Evolutionary conservation across 2,888 invertebrate genomes (phyloP).

Genomic region (Hypena proboscidalis): DNA sequence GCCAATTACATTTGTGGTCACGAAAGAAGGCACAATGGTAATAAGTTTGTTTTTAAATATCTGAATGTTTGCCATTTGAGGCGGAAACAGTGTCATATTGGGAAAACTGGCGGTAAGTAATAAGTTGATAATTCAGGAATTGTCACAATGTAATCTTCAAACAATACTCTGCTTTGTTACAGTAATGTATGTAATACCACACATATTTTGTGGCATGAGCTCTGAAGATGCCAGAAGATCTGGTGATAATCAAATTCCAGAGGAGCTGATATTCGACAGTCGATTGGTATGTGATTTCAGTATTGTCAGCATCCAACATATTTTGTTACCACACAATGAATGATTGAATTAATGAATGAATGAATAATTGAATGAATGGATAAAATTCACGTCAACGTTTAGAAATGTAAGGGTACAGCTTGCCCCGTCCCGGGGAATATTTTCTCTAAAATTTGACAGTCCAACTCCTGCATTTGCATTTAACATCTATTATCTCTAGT

Average conservation of each 20-base stretch:
- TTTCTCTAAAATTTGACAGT: too few relatives aligned
- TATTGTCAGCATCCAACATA: conserved; percentile 63
- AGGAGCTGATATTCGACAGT: conserved; percentile 8
- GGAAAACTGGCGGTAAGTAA: conserved; percentile 30
- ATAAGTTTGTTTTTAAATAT: conserved; percentile 45
- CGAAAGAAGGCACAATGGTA: too few relatives aligned
- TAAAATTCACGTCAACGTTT: too few relatives aligned
- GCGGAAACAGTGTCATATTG: conserved; percentile 54
- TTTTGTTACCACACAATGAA: conserved; percentile 69
- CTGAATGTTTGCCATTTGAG: conserved; percentile 65
- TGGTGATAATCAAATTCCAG: too few relatives aligned
- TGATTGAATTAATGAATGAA: too few relatives aligned
- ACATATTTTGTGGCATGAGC: conserved; percentile 46
- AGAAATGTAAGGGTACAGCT: too few relatives aligned
- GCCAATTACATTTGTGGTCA: conserved; percentile 67
- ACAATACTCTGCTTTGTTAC: conserved; percentile 17
- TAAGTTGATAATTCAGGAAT: too few relatives aligned
- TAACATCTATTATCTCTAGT: too few relatives aligned
- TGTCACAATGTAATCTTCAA: too few relatives aligned
- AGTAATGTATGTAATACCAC: conserved; percentile 56
- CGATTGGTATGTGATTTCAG: conserved; percentile 58
- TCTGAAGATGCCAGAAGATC: not conserved
- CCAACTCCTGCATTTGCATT: too few relatives aligned
- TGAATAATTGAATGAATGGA: too few relatives aligned
- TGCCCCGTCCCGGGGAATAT: too few relatives aligned